Percentiles rank a stretch among this genome's conserved stretches.
Conservation (phyloP, 2,888 invertebrate genomes). For the Polydrusus tereticollis region DNA sequence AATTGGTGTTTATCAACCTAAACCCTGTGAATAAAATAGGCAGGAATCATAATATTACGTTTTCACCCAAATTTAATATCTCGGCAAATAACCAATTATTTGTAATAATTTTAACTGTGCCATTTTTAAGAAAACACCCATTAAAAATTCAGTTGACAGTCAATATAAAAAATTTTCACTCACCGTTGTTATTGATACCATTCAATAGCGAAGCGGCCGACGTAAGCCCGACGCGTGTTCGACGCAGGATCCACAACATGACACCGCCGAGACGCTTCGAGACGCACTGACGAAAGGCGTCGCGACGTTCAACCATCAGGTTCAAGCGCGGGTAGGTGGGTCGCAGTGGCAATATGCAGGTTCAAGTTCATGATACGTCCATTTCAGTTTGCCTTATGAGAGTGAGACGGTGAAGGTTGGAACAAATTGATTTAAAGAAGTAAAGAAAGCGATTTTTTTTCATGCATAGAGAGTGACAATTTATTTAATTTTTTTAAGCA, state of each 20-base stretch:
- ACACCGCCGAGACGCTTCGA: slow-evolving; percentile 37
- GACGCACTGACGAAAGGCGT: slow-evolving; percentile 43
- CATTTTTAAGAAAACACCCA: no score
- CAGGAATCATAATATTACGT: no score
- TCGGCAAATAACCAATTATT: no score
- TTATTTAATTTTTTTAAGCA: no score
- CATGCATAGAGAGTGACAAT: no score
- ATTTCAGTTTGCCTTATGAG: neutral
- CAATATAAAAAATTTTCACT: slow-evolving; percentile 12
- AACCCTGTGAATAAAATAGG: no score
- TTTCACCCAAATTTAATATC: no score
- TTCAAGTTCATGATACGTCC: slow-evolving; percentile 30
- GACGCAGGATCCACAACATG: slow-evolving; percentile 50
- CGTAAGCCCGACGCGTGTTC: slow-evolving; percentile 50
- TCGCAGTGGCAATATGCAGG: slow-evolving; percentile 13
- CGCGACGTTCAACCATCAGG: slow-evolving; percentile 26
- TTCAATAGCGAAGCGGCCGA: slow-evolving; percentile 49
- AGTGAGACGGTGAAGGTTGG: neutral
- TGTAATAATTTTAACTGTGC: no score
- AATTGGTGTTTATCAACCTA: no score
- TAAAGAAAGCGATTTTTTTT: no score
- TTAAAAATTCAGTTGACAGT: neutral
- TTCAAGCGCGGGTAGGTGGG: slow-evolving; percentile 27
- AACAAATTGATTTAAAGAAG: no score
- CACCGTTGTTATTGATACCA: slow-evolving; percentile 46